phyloP scores from a whole-genome alignment of 2,888 invertebrate genomes.

The Catocala nupta region DNA sequence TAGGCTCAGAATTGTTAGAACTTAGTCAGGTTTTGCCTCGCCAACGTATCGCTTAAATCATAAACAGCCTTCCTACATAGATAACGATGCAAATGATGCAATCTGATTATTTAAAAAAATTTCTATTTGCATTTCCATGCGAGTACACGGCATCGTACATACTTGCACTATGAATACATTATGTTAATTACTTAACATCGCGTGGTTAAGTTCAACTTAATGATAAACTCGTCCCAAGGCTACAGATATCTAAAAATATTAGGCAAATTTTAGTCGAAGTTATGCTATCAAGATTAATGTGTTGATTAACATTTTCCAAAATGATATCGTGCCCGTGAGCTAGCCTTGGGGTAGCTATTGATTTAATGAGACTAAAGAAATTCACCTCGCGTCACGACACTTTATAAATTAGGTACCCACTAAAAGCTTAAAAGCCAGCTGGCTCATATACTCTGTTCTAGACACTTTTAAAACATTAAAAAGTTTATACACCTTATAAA shows the following conservation, averaged over 20 bases:
- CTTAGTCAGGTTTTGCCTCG: no score
- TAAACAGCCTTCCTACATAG: neutral
- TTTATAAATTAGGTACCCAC: no score
- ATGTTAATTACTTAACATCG: slow-evolving; percentile 20
- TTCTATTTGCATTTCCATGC: slow-evolving; percentile 10
- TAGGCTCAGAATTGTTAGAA: no score
- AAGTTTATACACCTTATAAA: no score
- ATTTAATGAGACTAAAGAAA: no score
- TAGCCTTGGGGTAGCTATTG: no score
- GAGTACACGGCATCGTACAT: slow-evolving; percentile 7
- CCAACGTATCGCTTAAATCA: neutral
- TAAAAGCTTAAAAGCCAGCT: no score
- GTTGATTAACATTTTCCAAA: neutral
- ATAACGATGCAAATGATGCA: neutral
- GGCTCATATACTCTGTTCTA: no score
- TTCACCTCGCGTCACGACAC: no score
- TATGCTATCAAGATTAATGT: neutral
- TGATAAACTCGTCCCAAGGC: slow-evolving; percentile 13
- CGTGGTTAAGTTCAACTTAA: slow-evolving; percentile 7
- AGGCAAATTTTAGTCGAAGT: slow-evolving; percentile 9
- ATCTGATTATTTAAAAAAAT: no score
- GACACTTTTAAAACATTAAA: no score
- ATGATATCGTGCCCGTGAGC: no score
- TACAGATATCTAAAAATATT: neutral
- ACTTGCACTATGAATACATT: slow-evolving; percentile 16